Evolutionary conservation across 2,888 invertebrate genomes (phyloP), one percentile per base, ranked within the genome.

Genomic region (Oligia fasciuncula): DNA sequence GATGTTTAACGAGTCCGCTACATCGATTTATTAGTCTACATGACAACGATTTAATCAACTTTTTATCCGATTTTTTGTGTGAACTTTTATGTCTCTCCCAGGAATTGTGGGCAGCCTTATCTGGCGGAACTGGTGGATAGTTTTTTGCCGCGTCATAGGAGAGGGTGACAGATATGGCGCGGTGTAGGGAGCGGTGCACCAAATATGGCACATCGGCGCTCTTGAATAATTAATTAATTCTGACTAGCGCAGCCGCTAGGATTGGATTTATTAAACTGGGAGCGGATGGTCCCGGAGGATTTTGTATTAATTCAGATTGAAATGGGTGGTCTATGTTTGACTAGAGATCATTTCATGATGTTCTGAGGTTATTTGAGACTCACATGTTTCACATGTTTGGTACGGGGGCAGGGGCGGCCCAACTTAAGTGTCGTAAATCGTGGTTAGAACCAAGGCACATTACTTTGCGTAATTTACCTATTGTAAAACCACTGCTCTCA

Each of bases 221-320:
- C 89, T 88, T 90, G 91, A 90, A 91, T 92, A 92, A 92, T 89
- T 88, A 92, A 92, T 89, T 88, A 89, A 89, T 91, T 90, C 90
- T 85, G 82, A 88, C 84, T 88, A 91, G 83, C 87, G 87, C 88
- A 84, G 83, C 76, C 85, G 88, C 85, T 88, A 87, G 85, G 87
- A 89, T 86, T 85, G 78, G 72, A 83, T 79, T 86, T 83, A 85
- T 84, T 79, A 70, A 77, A 80, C 77, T 68, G 69, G 67, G 29
- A 82, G 57, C 40, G 68, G 77, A 85, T 69, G 73, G 70, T 79
- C 77, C 79, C 57, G 57, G 60, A 65, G 77, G 71, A 69, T 84
- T 78, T 77, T 73, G 70, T 67, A 65, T 74, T 76, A 49, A 80
- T 57, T 66, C 49, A 17, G 80, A 77, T 80, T 87, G 63, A 76